Conservation (phyloP, 1,140 invertebrate genomes). For the Idris sp. region DNA sequence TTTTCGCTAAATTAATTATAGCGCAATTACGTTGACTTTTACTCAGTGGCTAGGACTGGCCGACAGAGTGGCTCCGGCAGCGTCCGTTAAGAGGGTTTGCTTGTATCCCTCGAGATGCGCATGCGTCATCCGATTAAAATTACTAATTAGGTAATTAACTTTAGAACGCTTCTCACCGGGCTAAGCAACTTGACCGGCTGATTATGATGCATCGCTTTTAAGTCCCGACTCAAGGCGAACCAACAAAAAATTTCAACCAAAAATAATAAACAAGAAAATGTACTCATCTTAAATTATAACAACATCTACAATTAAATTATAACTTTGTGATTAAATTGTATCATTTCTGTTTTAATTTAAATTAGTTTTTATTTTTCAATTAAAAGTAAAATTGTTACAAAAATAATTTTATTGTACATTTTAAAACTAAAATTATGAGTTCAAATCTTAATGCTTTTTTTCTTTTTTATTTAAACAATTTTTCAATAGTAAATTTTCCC, state of each 20-base stretch:
- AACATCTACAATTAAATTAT: too few species aligned
- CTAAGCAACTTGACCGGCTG: constrained; percentile 78
- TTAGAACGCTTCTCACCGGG: constrained; percentile 71
- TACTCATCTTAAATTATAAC: constrained; percentile 34
- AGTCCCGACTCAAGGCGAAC: constrained; percentile 40
- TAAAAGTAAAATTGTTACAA: too few species aligned
- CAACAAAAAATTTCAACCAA: constrained; percentile 29
- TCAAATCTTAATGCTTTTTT: too few species aligned
- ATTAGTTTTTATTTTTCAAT: too few species aligned
- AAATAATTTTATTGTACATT: too few species aligned
- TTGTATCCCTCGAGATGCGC: constrained; percentile 79
- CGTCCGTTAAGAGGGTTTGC: constrained; percentile 78
- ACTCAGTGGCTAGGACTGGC: constrained; percentile 62
- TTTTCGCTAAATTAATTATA: constrained; percentile 71
- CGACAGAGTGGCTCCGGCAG: constrained; percentile 60
- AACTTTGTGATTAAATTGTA: too few species aligned
- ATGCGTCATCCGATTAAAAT: constrained; percentile 80
- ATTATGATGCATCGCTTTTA: constrained; percentile 78
- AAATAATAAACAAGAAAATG: constrained; percentile 37
- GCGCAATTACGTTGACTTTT: constrained; percentile 66
- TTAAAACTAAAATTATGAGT: too few species aligned
- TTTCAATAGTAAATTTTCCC: too few species aligned
- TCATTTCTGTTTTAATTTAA: too few species aligned
- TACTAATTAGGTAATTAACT: constrained; percentile 80
- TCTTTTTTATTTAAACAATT: too few species aligned